Conservation (phyloP, 2,888 invertebrate species). For the Alcis repandata region DNA sequence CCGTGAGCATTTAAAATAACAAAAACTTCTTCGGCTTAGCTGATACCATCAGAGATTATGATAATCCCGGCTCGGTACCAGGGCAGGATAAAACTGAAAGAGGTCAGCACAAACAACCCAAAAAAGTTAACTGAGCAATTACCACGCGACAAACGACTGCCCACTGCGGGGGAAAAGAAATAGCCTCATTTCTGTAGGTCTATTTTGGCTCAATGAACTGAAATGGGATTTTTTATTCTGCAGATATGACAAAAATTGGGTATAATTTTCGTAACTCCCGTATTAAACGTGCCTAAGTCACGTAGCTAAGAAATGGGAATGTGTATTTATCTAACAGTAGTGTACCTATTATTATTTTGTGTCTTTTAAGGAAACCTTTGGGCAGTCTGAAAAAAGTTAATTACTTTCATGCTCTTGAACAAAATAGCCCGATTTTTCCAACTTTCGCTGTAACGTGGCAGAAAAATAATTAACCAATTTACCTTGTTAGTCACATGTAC, state of each 20-base stretch:
- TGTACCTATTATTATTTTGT: too few species aligned
- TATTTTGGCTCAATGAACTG: slow-evolving; percentile 27
- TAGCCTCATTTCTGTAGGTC: slow-evolving; percentile 47
- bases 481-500: not conserved
- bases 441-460: too few species aligned
- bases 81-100: slow-evolving; percentile 58
- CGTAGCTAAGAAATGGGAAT: not conserved
- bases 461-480: too few species aligned
- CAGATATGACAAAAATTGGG: not conserved
- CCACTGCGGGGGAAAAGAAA: slow-evolving; percentile 58
- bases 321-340: too few species aligned
- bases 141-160: slow-evolving; percentile 61
- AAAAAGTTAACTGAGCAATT: slow-evolving; percentile 72
- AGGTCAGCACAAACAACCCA: slow-evolving; percentile 60
- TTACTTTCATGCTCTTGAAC: too few species aligned
- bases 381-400: too few species aligned
- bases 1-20: slow-evolving; percentile 11
- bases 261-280: not conserved
- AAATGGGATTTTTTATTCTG: slow-evolving; percentile 14
- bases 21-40: slow-evolving; percentile 7
- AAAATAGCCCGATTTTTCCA: too few species aligned
- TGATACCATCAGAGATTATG: slow-evolving; percentile 31
- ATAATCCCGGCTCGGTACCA: slow-evolving; percentile 32
- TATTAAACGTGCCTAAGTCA: not conserved
- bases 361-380: too few species aligned